These are phyloP conservation scores for Ditula angustiorana DNA, from an alignment of 2,888 invertebrate genomes.

Conservation along the genomic window DNA sequence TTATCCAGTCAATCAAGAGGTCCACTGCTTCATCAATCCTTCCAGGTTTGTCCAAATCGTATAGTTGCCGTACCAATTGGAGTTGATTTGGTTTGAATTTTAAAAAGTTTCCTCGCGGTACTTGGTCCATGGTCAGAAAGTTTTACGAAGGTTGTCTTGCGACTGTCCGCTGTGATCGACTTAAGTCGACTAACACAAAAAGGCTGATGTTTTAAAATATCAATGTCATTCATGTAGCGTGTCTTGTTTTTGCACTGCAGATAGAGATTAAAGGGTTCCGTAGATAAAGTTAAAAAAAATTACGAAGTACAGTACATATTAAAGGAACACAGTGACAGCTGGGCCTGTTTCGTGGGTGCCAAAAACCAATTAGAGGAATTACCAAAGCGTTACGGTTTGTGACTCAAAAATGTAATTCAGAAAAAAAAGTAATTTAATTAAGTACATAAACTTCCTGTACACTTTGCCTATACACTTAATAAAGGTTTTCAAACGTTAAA, in stretches of 20 bases:
- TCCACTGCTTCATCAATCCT: slow-evolving; percentile 53
- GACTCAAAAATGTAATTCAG: no score
- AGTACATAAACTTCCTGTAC: no score
- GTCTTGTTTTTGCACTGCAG: background rate
- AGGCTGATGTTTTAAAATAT: background rate
- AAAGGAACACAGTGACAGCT: no score
- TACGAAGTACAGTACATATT: no score
- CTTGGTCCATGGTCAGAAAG: slow-evolving; percentile 7
- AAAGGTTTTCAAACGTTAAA: no score
- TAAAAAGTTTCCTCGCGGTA: slow-evolving; percentile 43
- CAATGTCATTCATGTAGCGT: background rate
- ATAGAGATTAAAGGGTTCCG: background rate
- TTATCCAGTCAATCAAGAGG: slow-evolving; percentile 59
- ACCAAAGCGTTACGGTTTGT: no score
- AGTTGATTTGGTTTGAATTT: slow-evolving; percentile 48
- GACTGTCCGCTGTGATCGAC: background rate
- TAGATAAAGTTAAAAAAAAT: background rate
- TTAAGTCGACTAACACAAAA: background rate
- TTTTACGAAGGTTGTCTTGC: background rate
- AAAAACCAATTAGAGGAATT: no score
- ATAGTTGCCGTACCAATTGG: slow-evolving; percentile 47
- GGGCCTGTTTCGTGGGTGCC: no score
- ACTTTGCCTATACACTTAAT: no score
- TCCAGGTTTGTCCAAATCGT: slow-evolving; percentile 51
- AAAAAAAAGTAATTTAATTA: no score